These are phyloP conservation scores for Anarrhichthys ocellatus DNA, from an alignment of 2,113 vertebrate genomes.

Conservation along the genomic window DNA sequence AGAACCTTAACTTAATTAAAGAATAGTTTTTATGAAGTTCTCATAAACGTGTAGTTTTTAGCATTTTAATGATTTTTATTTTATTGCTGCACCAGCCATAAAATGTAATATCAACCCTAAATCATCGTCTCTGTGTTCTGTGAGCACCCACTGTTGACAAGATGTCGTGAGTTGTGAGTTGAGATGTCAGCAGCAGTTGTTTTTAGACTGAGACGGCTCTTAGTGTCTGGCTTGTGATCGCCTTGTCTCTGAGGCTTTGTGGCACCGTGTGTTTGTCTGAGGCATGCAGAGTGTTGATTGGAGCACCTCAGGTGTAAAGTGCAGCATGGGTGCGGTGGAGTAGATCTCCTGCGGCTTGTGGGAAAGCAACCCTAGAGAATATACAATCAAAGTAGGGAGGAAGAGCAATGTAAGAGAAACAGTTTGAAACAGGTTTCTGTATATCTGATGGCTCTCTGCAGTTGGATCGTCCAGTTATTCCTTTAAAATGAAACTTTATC, in stretches of 20 bases:
- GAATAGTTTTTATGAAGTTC: background rate
- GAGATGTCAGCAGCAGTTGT: constrained; percentile 37
- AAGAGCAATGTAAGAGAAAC: background rate
- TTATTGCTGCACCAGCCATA: constrained; percentile 4
- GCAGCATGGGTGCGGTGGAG: constrained; percentile 15
- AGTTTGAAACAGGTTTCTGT: background rate
- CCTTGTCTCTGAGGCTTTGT: constrained; percentile 19
- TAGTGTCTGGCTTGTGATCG: constrained; percentile 37
- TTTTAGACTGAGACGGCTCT: constrained; percentile 29
- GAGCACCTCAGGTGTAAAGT: constrained; percentile 63
- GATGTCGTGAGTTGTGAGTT: constrained; percentile 37
- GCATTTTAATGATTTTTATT: constrained; percentile 1
- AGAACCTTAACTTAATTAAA: background rate
- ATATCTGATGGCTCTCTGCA: background rate
- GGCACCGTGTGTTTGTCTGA: constrained; percentile 57
- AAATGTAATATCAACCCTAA: constrained; percentile 12
- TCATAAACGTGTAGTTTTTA: constrained; percentile 3
- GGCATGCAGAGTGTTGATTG: constrained; percentile 64
- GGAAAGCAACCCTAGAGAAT: constrained; percentile 17
- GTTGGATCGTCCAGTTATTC: background rate
- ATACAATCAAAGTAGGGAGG: background rate
- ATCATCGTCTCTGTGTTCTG: background rate
- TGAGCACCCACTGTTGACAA: background rate
- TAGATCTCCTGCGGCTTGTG: constrained; percentile 34
- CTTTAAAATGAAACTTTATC: background rate